These are phyloP conservation scores for Aphidius gifuensis DNA, from an alignment of 1,140 invertebrate genomes.

Conservation along the genomic window DNA sequence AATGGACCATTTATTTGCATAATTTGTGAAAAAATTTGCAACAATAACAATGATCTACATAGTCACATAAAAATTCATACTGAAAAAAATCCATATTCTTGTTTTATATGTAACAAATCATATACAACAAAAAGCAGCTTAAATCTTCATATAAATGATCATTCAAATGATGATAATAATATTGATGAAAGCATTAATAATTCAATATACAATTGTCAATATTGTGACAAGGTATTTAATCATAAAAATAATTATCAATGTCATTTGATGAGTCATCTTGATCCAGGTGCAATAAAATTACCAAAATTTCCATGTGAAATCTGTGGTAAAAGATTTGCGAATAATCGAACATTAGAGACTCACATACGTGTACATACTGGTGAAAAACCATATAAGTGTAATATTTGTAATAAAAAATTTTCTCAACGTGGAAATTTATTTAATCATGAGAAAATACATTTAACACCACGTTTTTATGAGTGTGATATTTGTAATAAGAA, in stretches of 20 bases:
- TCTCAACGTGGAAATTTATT: slow-evolving; percentile 59
- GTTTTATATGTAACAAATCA: slow-evolving; percentile 58
- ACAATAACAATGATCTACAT: slow-evolving; percentile 39
- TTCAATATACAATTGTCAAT: slow-evolving; percentile 48
- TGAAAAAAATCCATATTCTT: slow-evolving; percentile 60
- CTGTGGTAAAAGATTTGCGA: slow-evolving; percentile 57
- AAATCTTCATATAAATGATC: slow-evolving; percentile 60
- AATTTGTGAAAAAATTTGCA: slow-evolving; percentile 51
- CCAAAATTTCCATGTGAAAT: slow-evolving; percentile 55
- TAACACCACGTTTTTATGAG: slow-evolving; percentile 52
- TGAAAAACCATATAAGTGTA: slow-evolving; percentile 59
- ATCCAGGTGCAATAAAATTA: slow-evolving; percentile 40
- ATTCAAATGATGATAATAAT: slow-evolving; percentile 45
- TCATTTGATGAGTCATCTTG: slow-evolving; percentile 46
- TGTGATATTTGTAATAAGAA: slow-evolving; percentile 46
- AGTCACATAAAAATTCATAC: slow-evolving; percentile 55
- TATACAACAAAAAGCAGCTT: slow-evolving; percentile 59
- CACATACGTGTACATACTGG: slow-evolving; percentile 66
- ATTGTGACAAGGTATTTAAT: slow-evolving; percentile 46
- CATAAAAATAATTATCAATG: slow-evolving; percentile 51
- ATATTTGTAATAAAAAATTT: slow-evolving; percentile 54
- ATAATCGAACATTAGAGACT: slow-evolving; percentile 47
- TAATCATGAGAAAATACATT: slow-evolving; percentile 61
- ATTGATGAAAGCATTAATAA: no score
- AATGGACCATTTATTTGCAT: slow-evolving; percentile 50